phyloP scores from a whole-genome alignment of 2,797 vertebrate species.

The Hoplostethus mediterraneus region DNA sequence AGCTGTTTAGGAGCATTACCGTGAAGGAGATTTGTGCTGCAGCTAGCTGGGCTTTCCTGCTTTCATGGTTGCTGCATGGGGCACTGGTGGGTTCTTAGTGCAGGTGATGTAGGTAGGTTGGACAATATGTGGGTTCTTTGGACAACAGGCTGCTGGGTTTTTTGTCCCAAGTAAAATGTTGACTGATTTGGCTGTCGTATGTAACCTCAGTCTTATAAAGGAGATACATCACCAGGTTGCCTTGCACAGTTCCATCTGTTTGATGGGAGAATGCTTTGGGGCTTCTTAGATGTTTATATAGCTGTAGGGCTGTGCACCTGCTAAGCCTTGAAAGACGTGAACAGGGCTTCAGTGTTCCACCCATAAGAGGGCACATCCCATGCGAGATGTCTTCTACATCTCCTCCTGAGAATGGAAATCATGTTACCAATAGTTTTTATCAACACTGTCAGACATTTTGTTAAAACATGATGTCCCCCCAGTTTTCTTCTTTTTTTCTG shows the following conservation, averaged over 20 bases:
- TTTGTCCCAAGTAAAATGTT: slow-evolving; percentile 41
- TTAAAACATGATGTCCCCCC: too few species aligned
- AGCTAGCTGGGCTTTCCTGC: slow-evolving; percentile 15
- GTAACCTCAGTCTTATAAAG: slow-evolving; percentile 23
- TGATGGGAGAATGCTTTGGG: slow-evolving; percentile 9
- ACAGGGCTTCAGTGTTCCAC: background rate
- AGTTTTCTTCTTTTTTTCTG: background rate
- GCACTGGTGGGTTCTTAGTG: slow-evolving; percentile 24
- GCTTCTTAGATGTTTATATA: slow-evolving; percentile 14
- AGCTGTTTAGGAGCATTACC: slow-evolving; percentile 40
- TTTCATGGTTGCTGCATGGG: slow-evolving; percentile 23
- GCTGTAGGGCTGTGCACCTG: slow-evolving; percentile 34
- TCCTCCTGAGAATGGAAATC: too few species aligned
- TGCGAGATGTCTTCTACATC: too few species aligned
- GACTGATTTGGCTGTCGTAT: slow-evolving; percentile 29
- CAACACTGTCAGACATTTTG: background rate
- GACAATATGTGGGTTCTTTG: slow-evolving; percentile 25
- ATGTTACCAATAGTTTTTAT: too few species aligned
- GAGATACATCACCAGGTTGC: slow-evolving; percentile 28
- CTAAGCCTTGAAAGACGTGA: slow-evolving; percentile 38
- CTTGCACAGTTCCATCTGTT: slow-evolving; percentile 19
- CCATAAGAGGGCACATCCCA: too few species aligned
- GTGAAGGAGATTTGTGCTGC: slow-evolving; percentile 19
- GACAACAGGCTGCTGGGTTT: slow-evolving; percentile 40
- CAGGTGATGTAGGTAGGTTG: slow-evolving; percentile 32